Conservation (phyloP, 2,113 vertebrate genomes). For the Equus przewalskii region DNA sequence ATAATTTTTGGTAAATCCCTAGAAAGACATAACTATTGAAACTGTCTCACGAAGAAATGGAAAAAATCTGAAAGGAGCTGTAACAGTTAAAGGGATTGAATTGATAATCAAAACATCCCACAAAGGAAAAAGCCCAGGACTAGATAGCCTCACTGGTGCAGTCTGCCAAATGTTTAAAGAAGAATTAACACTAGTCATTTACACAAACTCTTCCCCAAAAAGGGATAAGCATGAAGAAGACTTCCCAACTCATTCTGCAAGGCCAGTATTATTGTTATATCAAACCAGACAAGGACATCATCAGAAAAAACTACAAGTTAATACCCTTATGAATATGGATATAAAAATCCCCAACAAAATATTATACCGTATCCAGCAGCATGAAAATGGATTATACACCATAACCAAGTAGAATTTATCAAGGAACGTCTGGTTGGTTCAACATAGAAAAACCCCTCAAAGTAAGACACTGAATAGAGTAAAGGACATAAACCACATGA, state of each 20-base stretch:
- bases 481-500: neutral
- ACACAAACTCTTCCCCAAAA: conserved; percentile 8
- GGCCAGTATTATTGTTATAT: neutral
- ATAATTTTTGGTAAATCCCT: neutral
- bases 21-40: neutral
- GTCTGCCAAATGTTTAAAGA: neutral
- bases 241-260: neutral
- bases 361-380: neutral
- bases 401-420: neutral
- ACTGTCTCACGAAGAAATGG: neutral
- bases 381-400: neutral
- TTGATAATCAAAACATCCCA: neutral
- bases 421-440: neutral
- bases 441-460: neutral
- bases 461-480: neutral
- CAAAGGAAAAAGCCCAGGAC: neutral
- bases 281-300: neutral
- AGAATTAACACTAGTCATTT: neutral
- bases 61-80: neutral
- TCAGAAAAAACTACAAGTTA: neutral
- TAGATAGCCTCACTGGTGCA: neutral
- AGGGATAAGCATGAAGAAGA: neutral
- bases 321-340: neutral
- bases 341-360: conserved; percentile 1
- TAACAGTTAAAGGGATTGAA: neutral